Base-by-base conservation (phyloP, 2,113 vertebrate genomes). In the Melospiza melodia region DNA sequence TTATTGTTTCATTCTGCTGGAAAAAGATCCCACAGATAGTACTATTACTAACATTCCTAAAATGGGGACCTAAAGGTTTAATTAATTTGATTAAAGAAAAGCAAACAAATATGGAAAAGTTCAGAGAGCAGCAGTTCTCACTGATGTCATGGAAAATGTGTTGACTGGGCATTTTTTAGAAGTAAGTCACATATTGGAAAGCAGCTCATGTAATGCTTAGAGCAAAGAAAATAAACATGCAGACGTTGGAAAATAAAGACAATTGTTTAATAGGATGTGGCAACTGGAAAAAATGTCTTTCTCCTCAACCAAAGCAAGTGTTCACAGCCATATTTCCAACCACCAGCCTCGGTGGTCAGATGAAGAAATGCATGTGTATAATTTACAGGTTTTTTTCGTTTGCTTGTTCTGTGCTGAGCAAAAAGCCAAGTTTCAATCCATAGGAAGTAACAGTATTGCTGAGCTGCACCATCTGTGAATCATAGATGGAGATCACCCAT, bases 21-120 rank as follows among this genome's bases (percentile, higher is more conserved):
- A 80, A 68, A 31, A 89, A 76, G 41, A 83, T 82, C 41, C 37
- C 41, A 49, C 44, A 83, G 79, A 77, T 37, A 46, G 21, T 28
- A 16, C 65, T 67, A 3, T 27, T 59, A 37, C 51, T 27, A 63
- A 61, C 20, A 30, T 87, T 79, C 74, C 90, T 85, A 33, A 88
- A 85, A 79, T 17, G 31, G 25, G 12, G 22, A 69, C 23, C 31
- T 52, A 61, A 91, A 89, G 44, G 31, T 75, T 85, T 68, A 87
- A 79, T 83, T 91, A 85, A 94, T 87, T 91, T 44, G n/a, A 58
- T 94, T 93, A 80, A 90, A 91, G 71, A 69, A 95, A 43, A 77
- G 75, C 71, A 93, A 95, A 93, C 83, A 94, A 96, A 93, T 82
- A 87, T 19, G 33, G 33, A 68, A 43, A 23, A 76, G 72, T 86